These are phyloP conservation scores for Sternotherus odoratus DNA, from an alignment of 2,797 vertebrate species.

Conservation along the genomic window DNA sequence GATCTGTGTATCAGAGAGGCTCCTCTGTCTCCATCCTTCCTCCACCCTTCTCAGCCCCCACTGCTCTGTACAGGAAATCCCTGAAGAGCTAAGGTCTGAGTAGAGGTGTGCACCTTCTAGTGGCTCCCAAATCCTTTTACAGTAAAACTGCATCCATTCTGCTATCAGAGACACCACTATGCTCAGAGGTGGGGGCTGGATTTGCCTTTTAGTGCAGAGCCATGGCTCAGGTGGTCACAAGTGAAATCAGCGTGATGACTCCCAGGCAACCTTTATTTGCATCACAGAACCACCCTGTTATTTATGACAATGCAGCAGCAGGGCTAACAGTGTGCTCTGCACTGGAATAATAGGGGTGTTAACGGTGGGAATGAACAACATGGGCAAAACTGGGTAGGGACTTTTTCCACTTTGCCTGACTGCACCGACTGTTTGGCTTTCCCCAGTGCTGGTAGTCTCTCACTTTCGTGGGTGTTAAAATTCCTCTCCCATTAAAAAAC, in stretches of 20 bases:
- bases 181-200: slow-evolving; percentile 1
- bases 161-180: background rate
- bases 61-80: background rate
- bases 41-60: background rate
- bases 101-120: background rate
- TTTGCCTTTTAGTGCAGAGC: background rate
- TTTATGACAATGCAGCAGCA: background rate
- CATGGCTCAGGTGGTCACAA: background rate
- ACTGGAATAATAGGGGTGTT: background rate
- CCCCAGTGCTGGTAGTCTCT: background rate
- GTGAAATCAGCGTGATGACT: background rate
- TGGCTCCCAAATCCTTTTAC: background rate
- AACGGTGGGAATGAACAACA: fast-evolving
- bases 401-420: background rate
- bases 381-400: background rate
- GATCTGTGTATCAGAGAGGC: background rate
- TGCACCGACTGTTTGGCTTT: background rate
- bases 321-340: slow-evolving; percentile 15
- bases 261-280: slow-evolving; percentile 15
- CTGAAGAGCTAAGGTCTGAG: background rate
- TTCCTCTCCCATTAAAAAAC: background rate
- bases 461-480: slow-evolving; percentile 60
- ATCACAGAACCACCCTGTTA: background rate
- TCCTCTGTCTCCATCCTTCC: background rate
- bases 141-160: background rate